Evolutionary conservation across 2,113 vertebrate species (phyloP).

Genomic region (Phyllostomus hastatus): DNA sequence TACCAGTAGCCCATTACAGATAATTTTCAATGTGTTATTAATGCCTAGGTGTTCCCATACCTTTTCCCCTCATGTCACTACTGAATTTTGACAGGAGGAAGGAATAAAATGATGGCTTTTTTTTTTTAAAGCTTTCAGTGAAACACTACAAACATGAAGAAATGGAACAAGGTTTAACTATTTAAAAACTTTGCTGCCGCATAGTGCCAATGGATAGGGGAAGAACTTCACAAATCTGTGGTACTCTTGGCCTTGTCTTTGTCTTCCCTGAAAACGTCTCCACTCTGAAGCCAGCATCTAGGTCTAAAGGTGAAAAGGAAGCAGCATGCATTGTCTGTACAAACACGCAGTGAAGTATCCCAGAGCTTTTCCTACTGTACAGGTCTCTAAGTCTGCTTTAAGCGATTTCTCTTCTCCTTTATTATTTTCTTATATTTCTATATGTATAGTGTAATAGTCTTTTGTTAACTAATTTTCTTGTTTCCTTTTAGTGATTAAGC

Average conservation of each 20-base stretch:
- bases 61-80: slow-evolving; percentile 79
- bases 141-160: slow-evolving; percentile 85
- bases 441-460: slow-evolving; percentile 98
- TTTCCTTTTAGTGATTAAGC: slow-evolving; percentile 87
- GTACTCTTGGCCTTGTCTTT: slow-evolving; percentile 79
- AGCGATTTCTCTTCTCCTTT: slow-evolving; percentile 87
- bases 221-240: slow-evolving; percentile 78
- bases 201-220: slow-evolving; percentile 77
- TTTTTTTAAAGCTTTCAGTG: slow-evolving; percentile 80
- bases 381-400: slow-evolving; percentile 93
- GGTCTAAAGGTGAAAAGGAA: slow-evolving; percentile 78
- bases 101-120: slow-evolving; percentile 74
- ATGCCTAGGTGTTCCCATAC: slow-evolving; percentile 76
- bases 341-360: slow-evolving; percentile 87
- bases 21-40: slow-evolving; percentile 62
- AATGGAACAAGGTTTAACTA: slow-evolving; percentile 80
- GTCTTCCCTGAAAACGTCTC: slow-evolving; percentile 83
- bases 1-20: slow-evolving; percentile 78
- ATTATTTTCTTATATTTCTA: slow-evolving; percentile 96
- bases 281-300: slow-evolving; percentile 82
- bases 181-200: slow-evolving; percentile 81
- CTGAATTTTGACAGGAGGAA: slow-evolving; percentile 83
- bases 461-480: slow-evolving; percentile 90
- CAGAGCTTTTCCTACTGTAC: slow-evolving; percentile 91
- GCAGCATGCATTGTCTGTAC: slow-evolving; percentile 93